Percentiles rank a stretch among this genome's conserved stretches.
phyloP scores from a whole-genome alignment of 2,888 invertebrate genomes.

The Sthenelais limicola region DNA sequence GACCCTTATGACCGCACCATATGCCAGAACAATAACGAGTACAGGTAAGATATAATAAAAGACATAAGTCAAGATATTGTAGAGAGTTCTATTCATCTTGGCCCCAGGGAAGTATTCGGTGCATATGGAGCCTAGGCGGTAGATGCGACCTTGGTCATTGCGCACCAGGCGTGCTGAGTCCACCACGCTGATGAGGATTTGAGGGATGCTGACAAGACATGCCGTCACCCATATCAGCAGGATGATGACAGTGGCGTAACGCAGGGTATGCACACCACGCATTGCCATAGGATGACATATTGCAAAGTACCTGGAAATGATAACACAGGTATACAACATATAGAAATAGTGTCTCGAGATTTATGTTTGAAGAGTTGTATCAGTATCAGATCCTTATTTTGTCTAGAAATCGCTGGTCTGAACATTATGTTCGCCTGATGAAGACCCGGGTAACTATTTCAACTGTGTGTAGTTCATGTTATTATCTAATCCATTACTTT shows the following conservation, averaged over 20 bases:
- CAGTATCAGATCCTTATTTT: no score
- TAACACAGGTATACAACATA: no score
- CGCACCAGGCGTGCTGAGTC: neutral
- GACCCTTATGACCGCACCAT: neutral
- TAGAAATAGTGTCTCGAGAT: no score
- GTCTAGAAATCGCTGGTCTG: no score
- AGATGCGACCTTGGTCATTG: no score
- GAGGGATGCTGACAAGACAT: neutral
- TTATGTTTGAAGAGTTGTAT: no score
- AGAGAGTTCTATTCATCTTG: neutral
- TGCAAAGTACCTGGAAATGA: conserved; percentile 21
- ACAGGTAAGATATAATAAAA: neutral
- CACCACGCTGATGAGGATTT: neutral
- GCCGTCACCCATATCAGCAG: neutral
- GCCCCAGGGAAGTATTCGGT: neutral
- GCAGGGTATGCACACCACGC: neutral
- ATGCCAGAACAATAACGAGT: neutral
- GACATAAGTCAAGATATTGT: conserved; percentile 4
- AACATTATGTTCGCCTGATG: no score
- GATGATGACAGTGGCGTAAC: neutral
- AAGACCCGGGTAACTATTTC: no score
- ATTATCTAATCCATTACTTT: no score
- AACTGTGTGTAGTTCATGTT: no score
- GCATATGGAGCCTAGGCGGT: neutral
- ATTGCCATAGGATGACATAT: conserved; percentile 8